phyloP scores from a whole-genome alignment of 1,140 invertebrate genomes.

The Samia ricini region DNA sequence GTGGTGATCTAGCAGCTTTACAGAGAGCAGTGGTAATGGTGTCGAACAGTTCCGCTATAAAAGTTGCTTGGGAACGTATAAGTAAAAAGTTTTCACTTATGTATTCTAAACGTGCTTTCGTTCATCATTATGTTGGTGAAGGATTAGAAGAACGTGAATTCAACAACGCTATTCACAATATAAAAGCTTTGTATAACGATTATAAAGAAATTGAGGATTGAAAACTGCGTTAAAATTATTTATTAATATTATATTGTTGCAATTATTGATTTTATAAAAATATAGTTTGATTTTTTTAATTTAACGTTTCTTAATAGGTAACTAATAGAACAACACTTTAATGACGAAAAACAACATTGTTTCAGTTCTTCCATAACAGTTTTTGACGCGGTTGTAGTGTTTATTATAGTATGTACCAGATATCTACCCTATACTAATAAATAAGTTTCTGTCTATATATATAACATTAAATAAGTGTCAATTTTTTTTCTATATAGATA shows the following conservation, averaged over 20 bases:
- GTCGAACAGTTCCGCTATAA: conserved; percentile 87
- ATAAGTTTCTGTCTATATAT: no score
- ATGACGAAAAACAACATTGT: no score
- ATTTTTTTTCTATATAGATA: no score
- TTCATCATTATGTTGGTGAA: conserved; percentile 89
- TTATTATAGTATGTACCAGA: no score
- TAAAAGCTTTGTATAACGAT: conserved; percentile 84
- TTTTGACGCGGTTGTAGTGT: no score
- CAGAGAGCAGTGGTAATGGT: conserved; percentile 86
- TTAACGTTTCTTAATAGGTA: background rate
- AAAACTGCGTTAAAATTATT: background rate
- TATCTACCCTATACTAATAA: no score
- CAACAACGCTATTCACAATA: conserved; percentile 84
- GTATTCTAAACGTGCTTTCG: conserved; percentile 86
- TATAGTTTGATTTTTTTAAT: background rate
- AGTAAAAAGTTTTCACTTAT: conserved; percentile 85
- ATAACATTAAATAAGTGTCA: no score
- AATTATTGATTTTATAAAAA: background rate
- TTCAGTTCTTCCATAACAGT: no score
- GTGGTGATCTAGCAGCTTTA: conserved; percentile 85
- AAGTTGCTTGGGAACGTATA: conserved; percentile 84
- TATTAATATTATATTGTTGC: background rate
- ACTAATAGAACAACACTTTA: no score
- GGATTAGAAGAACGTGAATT: conserved; percentile 89
- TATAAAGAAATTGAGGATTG: conserved; percentile 73